A percentile compares a stretch with the other conserved stretches of the same genome.
Conservation (phyloP, 2,888 invertebrate genomes). For the Incurvaria masculella region DNA sequence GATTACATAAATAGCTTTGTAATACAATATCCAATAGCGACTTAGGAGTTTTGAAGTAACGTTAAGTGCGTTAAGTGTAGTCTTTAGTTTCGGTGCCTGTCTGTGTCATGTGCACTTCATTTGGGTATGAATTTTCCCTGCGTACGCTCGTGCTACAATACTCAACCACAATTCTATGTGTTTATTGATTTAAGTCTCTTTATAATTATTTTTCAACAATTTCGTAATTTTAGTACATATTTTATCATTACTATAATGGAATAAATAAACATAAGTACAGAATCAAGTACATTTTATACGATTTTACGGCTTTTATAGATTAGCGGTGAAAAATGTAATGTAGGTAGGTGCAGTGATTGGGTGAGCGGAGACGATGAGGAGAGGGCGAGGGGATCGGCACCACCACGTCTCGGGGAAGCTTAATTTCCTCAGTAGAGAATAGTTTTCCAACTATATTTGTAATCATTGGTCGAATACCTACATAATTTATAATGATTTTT, state of each 20-base stretch:
- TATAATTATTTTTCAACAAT: background rate
- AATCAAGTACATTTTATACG: conserved; percentile 51
- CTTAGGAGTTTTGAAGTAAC: background rate
- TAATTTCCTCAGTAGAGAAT: too few relatives aligned
- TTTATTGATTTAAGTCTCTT: background rate
- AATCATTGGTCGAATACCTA: too few relatives aligned
- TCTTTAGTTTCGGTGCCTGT: background rate
- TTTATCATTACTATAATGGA: background rate
- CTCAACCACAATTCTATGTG: background rate
- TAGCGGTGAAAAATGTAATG: too few relatives aligned
- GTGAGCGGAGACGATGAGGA: too few relatives aligned
- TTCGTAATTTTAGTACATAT: background rate
- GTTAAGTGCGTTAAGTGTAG: background rate
- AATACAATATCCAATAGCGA: background rate
- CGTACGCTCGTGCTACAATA: background rate
- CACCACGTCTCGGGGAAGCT: too few relatives aligned
- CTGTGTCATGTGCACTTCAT: background rate
- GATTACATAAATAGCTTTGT: background rate
- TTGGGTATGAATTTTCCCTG: background rate
- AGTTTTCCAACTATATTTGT: too few relatives aligned
- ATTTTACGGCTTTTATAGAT: conserved; percentile 34
- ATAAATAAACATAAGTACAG: conserved; percentile 39
- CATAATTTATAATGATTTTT: background rate
- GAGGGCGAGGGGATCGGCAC: too few relatives aligned
- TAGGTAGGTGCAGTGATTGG: too few relatives aligned